Percentiles rank a stretch among this genome's conserved stretches.
phyloP scores from a whole-genome alignment of 2,888 invertebrate species.

The Drosophila meridiana region DNA sequence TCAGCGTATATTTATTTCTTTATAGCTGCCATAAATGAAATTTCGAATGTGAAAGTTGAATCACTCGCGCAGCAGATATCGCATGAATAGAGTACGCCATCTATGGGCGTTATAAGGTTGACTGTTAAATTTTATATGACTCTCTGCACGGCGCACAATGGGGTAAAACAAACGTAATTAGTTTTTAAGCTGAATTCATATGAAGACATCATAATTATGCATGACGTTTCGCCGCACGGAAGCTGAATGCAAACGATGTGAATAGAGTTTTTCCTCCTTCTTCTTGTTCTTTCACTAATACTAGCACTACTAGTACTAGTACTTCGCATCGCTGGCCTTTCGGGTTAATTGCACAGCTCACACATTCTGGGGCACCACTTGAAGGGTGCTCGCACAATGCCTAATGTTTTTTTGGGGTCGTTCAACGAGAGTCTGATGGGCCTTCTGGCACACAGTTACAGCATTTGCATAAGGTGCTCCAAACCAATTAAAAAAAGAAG shows the following conservation, averaged over 20 bases:
- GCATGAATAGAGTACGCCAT: background rate
- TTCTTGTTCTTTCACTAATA: background rate
- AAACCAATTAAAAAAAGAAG: constrained; percentile 56
- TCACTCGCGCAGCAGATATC: constrained; percentile 1
- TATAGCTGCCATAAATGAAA: background rate
- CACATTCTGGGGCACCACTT: constrained; percentile 35
- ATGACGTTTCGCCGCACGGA: background rate
- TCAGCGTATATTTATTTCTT: background rate
- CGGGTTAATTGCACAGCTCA: constrained; percentile 51
- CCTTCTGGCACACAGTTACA: constrained; percentile 36
- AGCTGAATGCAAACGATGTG: constrained; percentile 10
- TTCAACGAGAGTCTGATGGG: constrained; percentile 25
- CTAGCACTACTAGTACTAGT: background rate
- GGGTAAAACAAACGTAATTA: constrained; percentile 4
- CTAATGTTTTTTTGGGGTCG: constrained; percentile 27
- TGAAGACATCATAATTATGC: constrained; percentile 14
- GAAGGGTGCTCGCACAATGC: constrained; percentile 27
- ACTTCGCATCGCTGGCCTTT: constrained; percentile 14
- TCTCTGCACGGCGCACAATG: background rate
- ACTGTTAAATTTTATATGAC: constrained; percentile 5
- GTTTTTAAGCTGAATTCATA: constrained; percentile 1
- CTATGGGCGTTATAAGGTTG: background rate
- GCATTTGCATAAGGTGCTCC: constrained; percentile 64
- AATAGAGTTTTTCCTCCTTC: constrained; percentile 1
- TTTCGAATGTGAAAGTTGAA: background rate